These are phyloP conservation scores for Sebastes alutus DNA, from an alignment of 2,797 vertebrate genomes.

Conservation along the genomic window DNA sequence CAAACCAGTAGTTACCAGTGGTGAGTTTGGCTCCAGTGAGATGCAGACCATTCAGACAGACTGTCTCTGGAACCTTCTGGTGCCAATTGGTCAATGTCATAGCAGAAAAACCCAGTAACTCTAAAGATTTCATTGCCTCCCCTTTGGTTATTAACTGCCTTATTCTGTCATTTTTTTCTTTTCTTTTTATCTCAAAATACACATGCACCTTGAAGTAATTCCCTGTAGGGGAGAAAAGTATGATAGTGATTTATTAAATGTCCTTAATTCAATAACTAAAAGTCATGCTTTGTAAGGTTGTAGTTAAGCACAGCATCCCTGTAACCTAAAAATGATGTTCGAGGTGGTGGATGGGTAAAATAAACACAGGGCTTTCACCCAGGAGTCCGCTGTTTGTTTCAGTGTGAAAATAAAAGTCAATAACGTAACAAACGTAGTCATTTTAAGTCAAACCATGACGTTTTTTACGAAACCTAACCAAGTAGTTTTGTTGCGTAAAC, in stretches of 20 bases:
- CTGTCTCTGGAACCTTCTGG: slow-evolving; percentile 44
- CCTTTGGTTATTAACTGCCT: slow-evolving; percentile 10
- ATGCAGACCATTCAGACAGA: slow-evolving; percentile 48
- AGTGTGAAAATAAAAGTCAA: no score
- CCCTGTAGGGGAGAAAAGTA: not conserved
- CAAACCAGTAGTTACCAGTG: slow-evolving; percentile 57
- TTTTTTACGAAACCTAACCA: no score
- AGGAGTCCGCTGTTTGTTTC: no score
- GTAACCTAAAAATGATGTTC: not conserved
- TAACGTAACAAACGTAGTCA: no score
- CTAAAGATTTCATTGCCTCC: not conserved
- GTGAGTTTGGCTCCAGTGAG: slow-evolving; percentile 46
- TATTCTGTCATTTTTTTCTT: not conserved
- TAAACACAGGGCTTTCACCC: no score
- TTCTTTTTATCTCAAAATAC: slow-evolving; percentile 7
- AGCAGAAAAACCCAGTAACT: slow-evolving; percentile 21
- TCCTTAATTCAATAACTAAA: slow-evolving; percentile 38
- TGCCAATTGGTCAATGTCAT: slow-evolving; percentile 44
- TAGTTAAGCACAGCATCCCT: not conserved
- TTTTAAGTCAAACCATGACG: no score
- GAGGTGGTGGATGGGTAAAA: no score
- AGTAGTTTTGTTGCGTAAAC: no score
- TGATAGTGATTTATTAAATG: slow-evolving; percentile 7
- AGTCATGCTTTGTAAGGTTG: not conserved
- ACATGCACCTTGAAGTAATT: not conserved